phyloP scores from a whole-genome alignment of 2,797 vertebrate species.

The Gephyroberyx darwinii region DNA sequence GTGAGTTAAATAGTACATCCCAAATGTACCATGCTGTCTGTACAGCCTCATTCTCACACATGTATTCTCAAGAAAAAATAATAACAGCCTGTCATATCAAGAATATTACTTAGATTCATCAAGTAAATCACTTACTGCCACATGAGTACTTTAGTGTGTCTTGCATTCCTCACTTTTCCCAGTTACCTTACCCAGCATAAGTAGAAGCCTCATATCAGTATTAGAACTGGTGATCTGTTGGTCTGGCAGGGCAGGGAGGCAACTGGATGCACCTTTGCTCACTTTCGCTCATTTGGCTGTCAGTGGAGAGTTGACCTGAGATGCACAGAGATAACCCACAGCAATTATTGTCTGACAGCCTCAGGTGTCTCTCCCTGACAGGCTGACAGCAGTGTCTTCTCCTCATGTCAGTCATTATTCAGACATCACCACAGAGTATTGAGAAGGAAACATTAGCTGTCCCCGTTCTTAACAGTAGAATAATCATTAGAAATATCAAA shows the following conservation, averaged over 20 bases:
- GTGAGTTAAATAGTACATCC: background rate
- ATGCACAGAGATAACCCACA: slow-evolving; percentile 53
- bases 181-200: background rate
- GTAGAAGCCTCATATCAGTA: slow-evolving; percentile 6
- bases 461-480: slow-evolving; percentile 1
- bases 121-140: background rate
- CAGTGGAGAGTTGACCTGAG: slow-evolving; percentile 63
- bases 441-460: background rate
- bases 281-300: slow-evolving; percentile 56
- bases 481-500: background rate
- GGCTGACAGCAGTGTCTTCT: slow-evolving; percentile 45
- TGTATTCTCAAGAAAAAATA: background rate
- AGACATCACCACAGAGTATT: slow-evolving; percentile 11
- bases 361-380: slow-evolving; percentile 50
- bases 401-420: slow-evolving; percentile 34
- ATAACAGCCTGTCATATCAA: background rate
- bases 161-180: no score
- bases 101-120: background rate
- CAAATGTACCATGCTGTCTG: background rate
- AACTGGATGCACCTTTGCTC: slow-evolving; percentile 21
- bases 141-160: no score
- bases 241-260: slow-evolving; percentile 31
- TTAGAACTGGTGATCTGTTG: slow-evolving; percentile 15
- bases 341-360: slow-evolving; percentile 73
- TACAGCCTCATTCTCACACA: background rate